A percentile compares a stretch with the other conserved stretches of the same genome.
These are phyloP conservation scores for Mastacembelus armatus DNA, from an alignment of 2,797 vertebrate genomes.

Conservation along the genomic window DNA sequence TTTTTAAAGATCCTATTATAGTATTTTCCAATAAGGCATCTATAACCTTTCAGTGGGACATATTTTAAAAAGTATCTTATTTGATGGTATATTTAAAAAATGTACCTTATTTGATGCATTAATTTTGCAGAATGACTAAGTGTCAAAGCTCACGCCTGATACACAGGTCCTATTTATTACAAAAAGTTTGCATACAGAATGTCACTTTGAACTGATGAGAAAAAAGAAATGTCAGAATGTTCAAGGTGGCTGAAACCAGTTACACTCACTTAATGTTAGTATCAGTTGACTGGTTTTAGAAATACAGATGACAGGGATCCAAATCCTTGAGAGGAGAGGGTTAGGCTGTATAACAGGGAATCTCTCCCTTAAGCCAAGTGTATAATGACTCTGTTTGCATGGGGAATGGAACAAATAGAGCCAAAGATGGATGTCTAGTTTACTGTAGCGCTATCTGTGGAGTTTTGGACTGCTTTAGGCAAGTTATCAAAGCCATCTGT, in stretches of 20 bases:
- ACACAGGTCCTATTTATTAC: neutral
- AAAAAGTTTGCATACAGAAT: slow-evolving; percentile 40
- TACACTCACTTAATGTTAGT: slow-evolving; percentile 69
- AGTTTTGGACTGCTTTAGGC: slow-evolving; percentile 81
- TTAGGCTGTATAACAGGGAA: slow-evolving; percentile 71
- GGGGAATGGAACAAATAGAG: slow-evolving; percentile 70
- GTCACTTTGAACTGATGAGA: slow-evolving; percentile 44
- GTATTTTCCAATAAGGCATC: neutral
- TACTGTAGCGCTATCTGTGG: slow-evolving; percentile 77
- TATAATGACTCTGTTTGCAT: slow-evolving; percentile 77
- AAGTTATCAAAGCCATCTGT: slow-evolving; percentile 85
- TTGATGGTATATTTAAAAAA: too few relatives aligned
- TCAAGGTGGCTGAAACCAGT: slow-evolving; percentile 64
- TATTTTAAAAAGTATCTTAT: too few relatives aligned
- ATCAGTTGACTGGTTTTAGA: slow-evolving; percentile 71
- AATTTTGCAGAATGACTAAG: slow-evolving; percentile 8
- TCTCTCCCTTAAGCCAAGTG: slow-evolving; percentile 71
- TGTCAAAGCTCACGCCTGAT: slow-evolving; percentile 12
- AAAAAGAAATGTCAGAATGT: slow-evolving; percentile 59
- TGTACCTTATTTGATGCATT: neutral
- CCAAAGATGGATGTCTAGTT: slow-evolving; percentile 78
- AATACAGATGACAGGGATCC: slow-evolving; percentile 68
- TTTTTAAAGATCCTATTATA: neutral
- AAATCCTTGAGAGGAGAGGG: slow-evolving; percentile 61
- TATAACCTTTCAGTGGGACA: neutral